Evolutionary conservation across 2,797 vertebrate species (phyloP), one percentile per base, ranked within the genome.

Genomic region (Acanthurus leucopareius): DNA sequence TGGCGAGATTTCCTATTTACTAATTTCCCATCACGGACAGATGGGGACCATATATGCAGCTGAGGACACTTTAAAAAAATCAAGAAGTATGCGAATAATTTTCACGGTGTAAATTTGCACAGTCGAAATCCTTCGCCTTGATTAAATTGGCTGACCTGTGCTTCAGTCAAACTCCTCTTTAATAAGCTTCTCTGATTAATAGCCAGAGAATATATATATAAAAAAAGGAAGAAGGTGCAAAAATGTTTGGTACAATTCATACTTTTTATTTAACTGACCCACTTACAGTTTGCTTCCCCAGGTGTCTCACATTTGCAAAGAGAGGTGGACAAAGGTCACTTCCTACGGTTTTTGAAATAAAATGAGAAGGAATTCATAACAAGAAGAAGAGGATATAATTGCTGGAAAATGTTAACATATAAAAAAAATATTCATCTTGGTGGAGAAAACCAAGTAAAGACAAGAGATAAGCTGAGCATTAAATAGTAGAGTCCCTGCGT

Each of bases 121-220:
- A 16, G 35, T 71, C 9, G 9, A 69, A 75, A 72, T 59, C 42
- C 35, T 68, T 83, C 38, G 66, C 67, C 63, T 83, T 70, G n/a
- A 76, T 71, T 62, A 47, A 73, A 53, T 14, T 19, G 35, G 3
- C 32, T 65, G 57, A 74, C 42, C 40, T 60, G 13, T 19, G 19
- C 67, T 69, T 77, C 64, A 56, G n/a, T 51, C n/a, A 7, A 52
- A 22, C 48, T 77, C 44, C 40, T 64, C 25, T 59, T 76, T 65
- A 75, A 85, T 75, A 64, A 81, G 60, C 28, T 16, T 59, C 44
- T 3, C 22, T 25, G 45, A 75, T 67, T 80, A 73, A 73, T 71
- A 70, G 58, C 40, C 15, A 53, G 16, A 40, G 7, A 72, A 45
- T 44, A 48, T 48, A 51, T 68, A 45, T 44, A 48, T 48, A 51